Percentiles rank a stretch among this genome's conserved stretches.
phyloP scores from a whole-genome alignment of 2,888 invertebrate genomes.

The Pandemis heparana region DNA sequence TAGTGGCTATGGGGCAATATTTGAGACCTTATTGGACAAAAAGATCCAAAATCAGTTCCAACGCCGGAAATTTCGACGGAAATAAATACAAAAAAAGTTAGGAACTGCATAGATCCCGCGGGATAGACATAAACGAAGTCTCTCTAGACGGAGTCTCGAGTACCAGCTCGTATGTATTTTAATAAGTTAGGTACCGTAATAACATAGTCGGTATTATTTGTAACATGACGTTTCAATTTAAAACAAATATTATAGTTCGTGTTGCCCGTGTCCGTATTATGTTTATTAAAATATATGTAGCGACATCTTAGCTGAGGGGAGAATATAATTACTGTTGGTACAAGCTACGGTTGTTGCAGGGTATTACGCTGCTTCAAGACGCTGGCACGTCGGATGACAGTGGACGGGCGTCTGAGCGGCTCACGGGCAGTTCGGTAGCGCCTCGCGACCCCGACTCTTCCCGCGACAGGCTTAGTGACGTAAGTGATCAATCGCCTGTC shows the following conservation, averaged over 20 bases:
- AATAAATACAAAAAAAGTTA: no score
- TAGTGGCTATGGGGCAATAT: no score
- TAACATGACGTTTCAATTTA: not conserved
- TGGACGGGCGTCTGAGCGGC: constrained; percentile 92
- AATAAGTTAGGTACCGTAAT: no score
- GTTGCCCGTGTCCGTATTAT: not conserved
- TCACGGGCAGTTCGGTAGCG: constrained; percentile 91
- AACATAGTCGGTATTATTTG: not conserved
- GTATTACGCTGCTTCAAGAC: constrained; percentile 90
- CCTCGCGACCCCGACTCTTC: constrained; percentile 93
- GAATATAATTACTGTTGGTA: constrained; percentile 24
- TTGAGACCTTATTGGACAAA: no score
- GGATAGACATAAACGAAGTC: no score
- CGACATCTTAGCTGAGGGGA: not conserved
- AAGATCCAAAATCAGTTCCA: no score
- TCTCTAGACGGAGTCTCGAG: no score
- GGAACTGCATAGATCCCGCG: no score
- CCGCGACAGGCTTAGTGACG: constrained; percentile 94
- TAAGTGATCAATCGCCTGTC: constrained; percentile 81
- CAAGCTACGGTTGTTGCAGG: constrained; percentile 80
- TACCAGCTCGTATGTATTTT: no score
- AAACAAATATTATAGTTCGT: not conserved
- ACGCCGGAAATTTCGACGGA: no score
- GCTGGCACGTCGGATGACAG: constrained; percentile 94
- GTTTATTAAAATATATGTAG: not conserved